Conservation (phyloP, 2,888 invertebrate species). For the Erebia epiphron region DNA sequence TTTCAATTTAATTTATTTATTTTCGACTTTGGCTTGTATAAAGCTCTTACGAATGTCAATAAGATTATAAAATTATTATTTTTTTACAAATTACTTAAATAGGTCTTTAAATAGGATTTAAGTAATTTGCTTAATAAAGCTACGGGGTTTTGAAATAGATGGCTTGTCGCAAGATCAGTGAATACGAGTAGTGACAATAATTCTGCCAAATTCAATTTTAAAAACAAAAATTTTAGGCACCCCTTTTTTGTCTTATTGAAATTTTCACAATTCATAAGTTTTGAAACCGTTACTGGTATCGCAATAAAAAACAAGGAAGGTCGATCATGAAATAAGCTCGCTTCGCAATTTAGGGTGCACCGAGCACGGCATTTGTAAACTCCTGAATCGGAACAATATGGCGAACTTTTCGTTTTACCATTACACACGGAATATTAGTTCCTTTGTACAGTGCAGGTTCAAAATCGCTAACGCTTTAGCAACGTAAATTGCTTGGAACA, state of each 20-base stretch:
- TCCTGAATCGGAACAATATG: constrained; percentile 8
- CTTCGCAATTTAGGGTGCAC: constrained; percentile 12
- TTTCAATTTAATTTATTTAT: too few relatives aligned
- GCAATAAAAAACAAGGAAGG: neutral
- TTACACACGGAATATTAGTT: constrained; percentile 8
- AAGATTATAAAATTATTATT: too few relatives aligned
- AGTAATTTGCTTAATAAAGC: neutral
- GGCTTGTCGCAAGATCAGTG: too few relatives aligned
- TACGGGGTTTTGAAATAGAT: neutral
- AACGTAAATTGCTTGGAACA: neutral
- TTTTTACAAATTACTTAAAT: too few relatives aligned
- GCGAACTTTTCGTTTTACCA: constrained; percentile 3
- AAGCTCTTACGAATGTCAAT: too few relatives aligned
- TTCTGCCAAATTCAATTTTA: too few relatives aligned
- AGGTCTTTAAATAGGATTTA: too few relatives aligned
- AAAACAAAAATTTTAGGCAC: neutral
- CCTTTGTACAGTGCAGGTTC: neutral
- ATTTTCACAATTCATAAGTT: neutral
- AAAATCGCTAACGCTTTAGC: neutral
- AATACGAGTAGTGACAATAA: too few relatives aligned
- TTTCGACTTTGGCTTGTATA: too few relatives aligned
- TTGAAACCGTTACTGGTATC: neutral
- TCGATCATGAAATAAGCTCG: neutral
- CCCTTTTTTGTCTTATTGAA: neutral
- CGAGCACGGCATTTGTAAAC: neutral